These are phyloP conservation scores for Phaonia tiefii DNA, from an alignment of 2,888 invertebrate species.

Conservation along the genomic window DNA sequence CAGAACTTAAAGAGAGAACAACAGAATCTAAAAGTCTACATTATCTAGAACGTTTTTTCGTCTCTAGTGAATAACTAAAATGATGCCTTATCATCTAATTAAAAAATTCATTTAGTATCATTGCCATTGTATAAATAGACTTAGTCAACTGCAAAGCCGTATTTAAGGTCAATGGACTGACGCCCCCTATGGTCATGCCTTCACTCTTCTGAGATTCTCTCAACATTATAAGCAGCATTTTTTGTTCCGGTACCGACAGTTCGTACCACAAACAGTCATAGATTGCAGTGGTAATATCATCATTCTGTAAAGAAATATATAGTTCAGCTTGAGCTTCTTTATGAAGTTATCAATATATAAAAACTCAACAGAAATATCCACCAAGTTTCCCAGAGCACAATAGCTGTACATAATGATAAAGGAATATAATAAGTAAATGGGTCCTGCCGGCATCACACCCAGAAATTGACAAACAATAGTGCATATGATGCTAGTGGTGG, in stretches of 20 bases:
- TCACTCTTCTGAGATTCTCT: constrained; percentile 66
- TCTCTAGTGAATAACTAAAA: too few relatives aligned
- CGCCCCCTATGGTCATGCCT: constrained; percentile 65
- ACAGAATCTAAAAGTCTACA: too few relatives aligned
- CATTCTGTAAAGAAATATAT: constrained; percentile 66
- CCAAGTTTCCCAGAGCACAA: constrained; percentile 53
- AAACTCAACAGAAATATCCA: constrained; percentile 27
- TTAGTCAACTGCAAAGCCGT: constrained; percentile 71
- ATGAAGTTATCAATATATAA: neutral
- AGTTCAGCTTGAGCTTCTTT: too few relatives aligned
- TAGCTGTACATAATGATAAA: constrained; percentile 40
- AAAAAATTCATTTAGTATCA: constrained; percentile 62
- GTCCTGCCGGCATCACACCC: constrained; percentile 51
- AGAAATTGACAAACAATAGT: constrained; percentile 52
- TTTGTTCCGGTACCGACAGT: constrained; percentile 68
- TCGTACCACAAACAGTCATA: constrained; percentile 71
- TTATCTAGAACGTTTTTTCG: too few relatives aligned
- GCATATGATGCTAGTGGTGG: constrained; percentile 37
- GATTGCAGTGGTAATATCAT: constrained; percentile 65
- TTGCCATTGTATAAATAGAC: constrained; percentile 66
- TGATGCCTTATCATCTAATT: too few relatives aligned
- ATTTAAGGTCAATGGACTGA: constrained; percentile 69
- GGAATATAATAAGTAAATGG: constrained; percentile 38
- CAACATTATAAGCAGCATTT: constrained; percentile 70
- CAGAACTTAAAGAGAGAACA: too few relatives aligned